Conservation (phyloP, 2,113 vertebrate genomes). For the Bufo bufo region DNA sequence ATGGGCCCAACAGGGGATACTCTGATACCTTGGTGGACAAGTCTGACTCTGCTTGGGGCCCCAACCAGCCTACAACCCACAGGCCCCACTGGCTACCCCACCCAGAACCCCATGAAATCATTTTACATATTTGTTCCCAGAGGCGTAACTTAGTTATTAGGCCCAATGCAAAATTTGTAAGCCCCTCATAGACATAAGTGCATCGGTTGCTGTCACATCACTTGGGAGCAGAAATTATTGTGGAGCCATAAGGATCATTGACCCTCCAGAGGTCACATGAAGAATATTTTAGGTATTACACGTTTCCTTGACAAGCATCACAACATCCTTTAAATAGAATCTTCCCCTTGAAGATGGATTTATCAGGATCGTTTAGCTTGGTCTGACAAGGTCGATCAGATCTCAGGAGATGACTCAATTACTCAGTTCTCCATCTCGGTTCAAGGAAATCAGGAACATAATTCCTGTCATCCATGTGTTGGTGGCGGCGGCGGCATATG, state of each 20-base stretch:
- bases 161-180: too few relatives aligned
- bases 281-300: neutral
- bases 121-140: neutral
- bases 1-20: too few relatives aligned
- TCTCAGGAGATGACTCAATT: neutral
- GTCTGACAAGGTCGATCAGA: neutral
- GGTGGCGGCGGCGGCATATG: fast-evolving
- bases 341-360: neutral
- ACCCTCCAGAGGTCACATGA: neutral
- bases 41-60: too few relatives aligned
- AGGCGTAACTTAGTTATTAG: neutral
- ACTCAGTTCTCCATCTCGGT: neutral
- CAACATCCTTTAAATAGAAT: neutral
- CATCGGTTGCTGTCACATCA: neutral
- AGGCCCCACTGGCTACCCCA: neutral
- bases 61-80: too few relatives aligned
- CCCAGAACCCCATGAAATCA: neutral
- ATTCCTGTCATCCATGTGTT: neutral
- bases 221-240: neutral
- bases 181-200: too few relatives aligned
- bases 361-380: neutral
- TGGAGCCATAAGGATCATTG: neutral
- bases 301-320: neutral
- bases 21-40: too few relatives aligned
- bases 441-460: neutral